Percentiles rank a stretch among this genome's conserved stretches.
phyloP scores from a whole-genome alignment of 1,140 invertebrate species.

The Euura saliciscinereae region DNA sequence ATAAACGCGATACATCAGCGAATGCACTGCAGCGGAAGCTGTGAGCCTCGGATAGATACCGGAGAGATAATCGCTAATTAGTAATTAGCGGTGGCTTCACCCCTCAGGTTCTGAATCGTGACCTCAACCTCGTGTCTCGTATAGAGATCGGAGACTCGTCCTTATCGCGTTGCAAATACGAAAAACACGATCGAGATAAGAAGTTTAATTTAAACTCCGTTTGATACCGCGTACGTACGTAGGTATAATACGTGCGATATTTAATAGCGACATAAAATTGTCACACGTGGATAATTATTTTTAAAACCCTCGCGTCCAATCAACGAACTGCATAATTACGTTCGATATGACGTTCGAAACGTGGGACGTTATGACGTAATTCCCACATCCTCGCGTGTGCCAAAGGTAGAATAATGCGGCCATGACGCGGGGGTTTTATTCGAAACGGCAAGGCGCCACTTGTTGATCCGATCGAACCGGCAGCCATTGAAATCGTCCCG shows the following conservation, averaged over 20 bases:
- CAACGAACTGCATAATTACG: no score
- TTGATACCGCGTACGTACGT: no score
- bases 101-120: neutral
- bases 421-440: neutral
- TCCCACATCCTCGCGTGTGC: neutral
- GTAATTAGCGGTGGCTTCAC: conserved; percentile 8
- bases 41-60: neutral
- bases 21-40: neutral
- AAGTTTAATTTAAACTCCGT: no score
- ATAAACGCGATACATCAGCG: no score
- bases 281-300: no score
- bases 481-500: neutral
- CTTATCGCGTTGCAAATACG: no score
- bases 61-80: conserved; percentile 13
- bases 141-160: no score
- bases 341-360: no score
- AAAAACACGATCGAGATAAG: no score
- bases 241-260: no score
- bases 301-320: no score
- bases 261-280: no score
- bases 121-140: neutral
- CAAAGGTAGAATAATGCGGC: neutral
- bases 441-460: neutral
- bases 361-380: neutral
- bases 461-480: neutral